Evolutionary conservation across 2,113 vertebrate species (phyloP).

Genomic region (Zapus hudsonius): DNA sequence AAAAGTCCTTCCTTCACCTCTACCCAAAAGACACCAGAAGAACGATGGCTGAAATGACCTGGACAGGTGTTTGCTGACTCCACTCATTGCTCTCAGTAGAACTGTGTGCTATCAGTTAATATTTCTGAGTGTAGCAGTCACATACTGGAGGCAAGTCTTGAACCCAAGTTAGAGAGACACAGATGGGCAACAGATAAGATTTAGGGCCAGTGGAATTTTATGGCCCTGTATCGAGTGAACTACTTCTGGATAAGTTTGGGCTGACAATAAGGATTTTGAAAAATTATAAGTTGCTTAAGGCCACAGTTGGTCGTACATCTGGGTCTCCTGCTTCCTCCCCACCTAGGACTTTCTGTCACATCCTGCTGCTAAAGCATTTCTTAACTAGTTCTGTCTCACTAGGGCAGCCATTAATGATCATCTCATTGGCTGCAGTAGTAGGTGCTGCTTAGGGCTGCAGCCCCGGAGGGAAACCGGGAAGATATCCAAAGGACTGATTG

Average conservation of each 20-base stretch:
- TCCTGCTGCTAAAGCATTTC: conserved; percentile 43
- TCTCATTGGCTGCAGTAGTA: not conserved
- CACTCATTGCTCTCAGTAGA: not conserved
- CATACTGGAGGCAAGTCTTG: not conserved
- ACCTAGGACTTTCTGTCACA: not conserved
- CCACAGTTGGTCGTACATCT: not conserved
- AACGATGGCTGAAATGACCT: not conserved
- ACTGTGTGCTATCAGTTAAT: not conserved
- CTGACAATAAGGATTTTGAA: not conserved
- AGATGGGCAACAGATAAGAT: not conserved
- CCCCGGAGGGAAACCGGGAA: not conserved
- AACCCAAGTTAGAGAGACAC: not conserved
- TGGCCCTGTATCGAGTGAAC: accelerated
- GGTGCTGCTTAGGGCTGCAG: not conserved
- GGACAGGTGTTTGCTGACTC: not conserved
- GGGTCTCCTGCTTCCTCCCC: not conserved
- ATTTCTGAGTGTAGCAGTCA: not conserved
- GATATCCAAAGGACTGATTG: not conserved
- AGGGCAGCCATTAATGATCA: conserved; percentile 59
- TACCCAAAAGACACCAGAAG: not conserved
- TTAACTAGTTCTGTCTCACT: conserved; percentile 32
- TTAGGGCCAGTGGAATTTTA: not conserved
- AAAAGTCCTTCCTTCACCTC: not conserved
- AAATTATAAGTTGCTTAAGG: not conserved
- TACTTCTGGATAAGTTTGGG: not conserved